phyloP scores from a whole-genome alignment of 2,113 vertebrate species.

The Gavialis gangeticus region DNA sequence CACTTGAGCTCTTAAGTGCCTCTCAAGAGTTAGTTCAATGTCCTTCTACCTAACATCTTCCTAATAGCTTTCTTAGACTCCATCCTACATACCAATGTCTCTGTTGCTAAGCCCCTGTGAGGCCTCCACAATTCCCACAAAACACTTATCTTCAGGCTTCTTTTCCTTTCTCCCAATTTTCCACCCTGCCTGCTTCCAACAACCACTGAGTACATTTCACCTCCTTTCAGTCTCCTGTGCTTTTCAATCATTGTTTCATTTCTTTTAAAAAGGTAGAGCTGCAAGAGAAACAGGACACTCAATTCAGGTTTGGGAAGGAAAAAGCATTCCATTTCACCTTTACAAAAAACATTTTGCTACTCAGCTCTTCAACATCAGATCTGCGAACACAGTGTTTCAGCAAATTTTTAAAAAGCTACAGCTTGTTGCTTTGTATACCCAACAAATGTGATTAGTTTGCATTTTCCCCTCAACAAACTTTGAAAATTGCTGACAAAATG shows the following conservation, averaged over 20 bases:
- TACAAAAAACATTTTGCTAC: not conserved
- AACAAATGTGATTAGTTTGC: slow-evolving; percentile 8
- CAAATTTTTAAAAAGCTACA: slow-evolving; percentile 36
- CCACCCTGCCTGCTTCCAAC: not conserved
- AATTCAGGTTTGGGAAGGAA: not conserved
- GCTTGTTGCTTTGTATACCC: slow-evolving; percentile 24
- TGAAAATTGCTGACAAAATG: slow-evolving; percentile 27
- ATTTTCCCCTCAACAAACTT: not conserved
- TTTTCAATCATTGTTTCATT: not conserved
- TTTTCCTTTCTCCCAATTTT: not conserved
- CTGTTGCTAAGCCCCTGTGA: not conserved
- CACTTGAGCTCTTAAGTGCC: not conserved
- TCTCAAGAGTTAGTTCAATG: not conserved
- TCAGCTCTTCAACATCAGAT: not conserved
- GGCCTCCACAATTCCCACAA: not conserved
- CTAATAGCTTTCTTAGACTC: not conserved
- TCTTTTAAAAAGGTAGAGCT: not conserved
- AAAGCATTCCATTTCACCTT: not conserved
- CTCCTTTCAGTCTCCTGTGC: not conserved
- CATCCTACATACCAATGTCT: not conserved
- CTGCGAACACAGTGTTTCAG: accelerated
- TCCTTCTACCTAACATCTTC: not conserved
- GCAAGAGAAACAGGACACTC: not conserved
- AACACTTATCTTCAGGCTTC: not conserved
- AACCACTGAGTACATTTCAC: not conserved